Base-by-base conservation (phyloP, 2,888 invertebrate species). In the Mythimna lalbum region DNA sequence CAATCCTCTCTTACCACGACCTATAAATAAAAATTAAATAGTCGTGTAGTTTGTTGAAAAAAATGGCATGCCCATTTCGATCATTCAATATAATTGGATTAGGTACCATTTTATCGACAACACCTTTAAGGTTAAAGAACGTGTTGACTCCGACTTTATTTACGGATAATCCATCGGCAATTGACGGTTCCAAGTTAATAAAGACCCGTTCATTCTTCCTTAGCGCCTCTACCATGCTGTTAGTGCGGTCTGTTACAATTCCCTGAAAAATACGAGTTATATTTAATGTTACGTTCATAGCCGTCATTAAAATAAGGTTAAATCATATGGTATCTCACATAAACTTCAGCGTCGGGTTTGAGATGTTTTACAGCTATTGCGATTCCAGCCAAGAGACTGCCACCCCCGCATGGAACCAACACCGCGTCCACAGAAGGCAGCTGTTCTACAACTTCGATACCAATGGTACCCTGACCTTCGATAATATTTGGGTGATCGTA, bases 401-500 rank as follows among this genome's bases (percentile, higher is more conserved):
- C 99, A 4, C 99, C 99, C 0, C 99, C 99, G 0, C 98, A 98
- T 0, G 99, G 99, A 2, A 99, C 97, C 10, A 99, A 94, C 60
- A 99, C 97, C 0, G 99, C 99, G 91, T 99, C 99, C 9, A 98
- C 97, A 64, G 97, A 96, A 0, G 97, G 97, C 0, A 99, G 97
- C 93, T 99, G 98, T 86, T 99, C 99, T 31, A 98, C 92, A 64
- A 99, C 98, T 93, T 99, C 99, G 84, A 99, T 94, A n/a, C 98
- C 99, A 88, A 98, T 96, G 0, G 99, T 98, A 2, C 99, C 99
- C 92, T 99, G 99, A 0, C 99, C 99, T 63, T 99, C 98, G 93
- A 99, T 97, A 56, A 99, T 97, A 88, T 99, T 97, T 0, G 99
- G 99, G 91, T 99, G 98, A 92, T 99, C 99, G 89, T 98, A 99